Percentiles rank a stretch among this genome's conserved stretches.
These are phyloP conservation scores for Synanthedon myopaeformis DNA, from an alignment of 2,888 invertebrate genomes.

Conservation along the genomic window DNA sequence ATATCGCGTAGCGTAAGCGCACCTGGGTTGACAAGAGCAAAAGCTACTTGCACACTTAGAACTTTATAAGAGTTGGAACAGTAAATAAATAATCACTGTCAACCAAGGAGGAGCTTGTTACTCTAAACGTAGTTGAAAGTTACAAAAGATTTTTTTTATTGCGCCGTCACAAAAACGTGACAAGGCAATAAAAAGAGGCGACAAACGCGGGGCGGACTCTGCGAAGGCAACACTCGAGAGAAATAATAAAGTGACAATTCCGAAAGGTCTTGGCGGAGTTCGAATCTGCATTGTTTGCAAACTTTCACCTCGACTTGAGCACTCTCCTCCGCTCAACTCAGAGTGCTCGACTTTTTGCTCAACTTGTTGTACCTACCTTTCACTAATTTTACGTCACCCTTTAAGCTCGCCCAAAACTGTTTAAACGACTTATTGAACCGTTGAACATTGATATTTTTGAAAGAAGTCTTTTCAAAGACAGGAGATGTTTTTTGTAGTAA, in stretches of 20 bases:
- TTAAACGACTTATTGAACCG: too few relatives aligned
- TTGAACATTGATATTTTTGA: too few relatives aligned
- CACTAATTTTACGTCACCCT: too few relatives aligned
- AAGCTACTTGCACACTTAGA: too few relatives aligned
- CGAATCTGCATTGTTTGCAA: constrained; percentile 5
- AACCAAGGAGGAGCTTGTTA: not conserved
- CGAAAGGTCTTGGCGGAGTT: not conserved
- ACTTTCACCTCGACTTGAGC: not conserved
- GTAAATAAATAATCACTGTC: not conserved
- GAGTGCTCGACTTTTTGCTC: not conserved
- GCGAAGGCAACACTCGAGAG: not conserved
- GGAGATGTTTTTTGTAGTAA: too few relatives aligned
- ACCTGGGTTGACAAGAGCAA: too few relatives aligned
- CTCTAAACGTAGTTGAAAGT: not conserved
- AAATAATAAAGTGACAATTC: not conserved
- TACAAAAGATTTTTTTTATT: not conserved
- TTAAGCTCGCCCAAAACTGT: too few relatives aligned
- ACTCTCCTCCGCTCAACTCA: not conserved
- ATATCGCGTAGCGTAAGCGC: too few relatives aligned
- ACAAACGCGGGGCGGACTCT: not conserved
- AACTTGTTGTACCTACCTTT: not conserved
- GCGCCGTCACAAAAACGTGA: not conserved
- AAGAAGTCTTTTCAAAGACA: too few relatives aligned
- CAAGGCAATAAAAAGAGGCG: not conserved
- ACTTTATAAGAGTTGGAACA: too few relatives aligned